phyloP scores from a whole-genome alignment of 2,113 vertebrate genomes.

The Urocolius indicus region DNA sequence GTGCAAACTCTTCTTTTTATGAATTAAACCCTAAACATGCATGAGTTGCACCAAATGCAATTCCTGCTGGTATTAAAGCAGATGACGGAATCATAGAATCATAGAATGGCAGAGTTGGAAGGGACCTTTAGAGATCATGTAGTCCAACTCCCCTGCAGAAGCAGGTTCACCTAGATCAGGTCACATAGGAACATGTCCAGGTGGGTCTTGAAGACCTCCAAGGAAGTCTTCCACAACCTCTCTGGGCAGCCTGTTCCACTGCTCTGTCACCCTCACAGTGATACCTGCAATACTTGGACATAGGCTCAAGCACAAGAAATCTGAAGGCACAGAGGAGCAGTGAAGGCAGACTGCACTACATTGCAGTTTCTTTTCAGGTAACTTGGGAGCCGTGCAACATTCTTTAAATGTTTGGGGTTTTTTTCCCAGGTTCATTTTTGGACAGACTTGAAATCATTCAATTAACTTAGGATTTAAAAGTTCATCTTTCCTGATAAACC shows the following conservation, averaged over 20 bases:
- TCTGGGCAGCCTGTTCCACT: too few species aligned
- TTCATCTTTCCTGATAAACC: not conserved
- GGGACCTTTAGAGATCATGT: too few species aligned
- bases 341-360: slow-evolving; percentile 58
- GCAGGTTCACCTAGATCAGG: too few species aligned
- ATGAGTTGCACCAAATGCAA: not conserved
- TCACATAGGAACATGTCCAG: too few species aligned
- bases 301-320: slow-evolving; percentile 54
- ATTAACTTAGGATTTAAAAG: not conserved
- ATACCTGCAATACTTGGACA: not conserved
- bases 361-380: slow-evolving; percentile 53
- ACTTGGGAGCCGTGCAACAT: not conserved
- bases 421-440: not conserved
- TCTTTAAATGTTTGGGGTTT: not conserved
- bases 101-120: too few species aligned
- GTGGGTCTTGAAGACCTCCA: too few species aligned
- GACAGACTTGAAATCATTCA: not conserved
- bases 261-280: too few species aligned
- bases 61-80: slow-evolving; percentile 19
- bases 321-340: not conserved
- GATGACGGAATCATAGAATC: too few species aligned
- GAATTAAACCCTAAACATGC: not conserved
- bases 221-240: too few species aligned
- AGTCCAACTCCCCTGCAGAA: too few species aligned
- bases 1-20: not conserved